Base-by-base conservation (phyloP, 23 tunicate genomes). In the Trididemnum nubilum region DNA sequence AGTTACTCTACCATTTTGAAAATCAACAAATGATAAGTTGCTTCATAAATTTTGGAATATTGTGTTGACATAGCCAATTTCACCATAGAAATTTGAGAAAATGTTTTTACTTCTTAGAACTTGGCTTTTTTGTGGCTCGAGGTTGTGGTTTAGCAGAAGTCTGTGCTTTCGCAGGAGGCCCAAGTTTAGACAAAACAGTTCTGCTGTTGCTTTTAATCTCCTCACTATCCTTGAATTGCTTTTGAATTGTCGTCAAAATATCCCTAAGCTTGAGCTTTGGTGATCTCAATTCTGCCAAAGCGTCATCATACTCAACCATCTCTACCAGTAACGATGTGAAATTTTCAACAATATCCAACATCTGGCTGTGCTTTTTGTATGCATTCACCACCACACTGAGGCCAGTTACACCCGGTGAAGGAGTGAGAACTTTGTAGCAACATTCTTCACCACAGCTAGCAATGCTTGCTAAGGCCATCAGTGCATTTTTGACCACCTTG, bases 401-500 rank as follows among this genome's bases (percentile, higher is more conserved):
- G 2, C 98, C 98, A 39, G 60, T 67, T 19, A 87, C 71, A 19
- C 78, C 88, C 18, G 34, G 24, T 37, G 69, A 44, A 19, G 93
- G 87, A 31, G 71, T 28, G 1, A 93, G 36, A 12, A 93, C 83
- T 15, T 75, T 63, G 57, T 77, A 93, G 35, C 94, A 91, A 73
- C 98, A 93, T 65, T 83, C 93, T 73, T 93, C 98, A 27, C 84
- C 98, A 64, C 90, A 87, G 3, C 92, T 88, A 12, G 86, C 86
- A 36, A 93, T 93, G 74, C 90, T 87, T 0, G 98, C 88, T 2
- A 93, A 79, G 12, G 98, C 98, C 98, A 93, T 93, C 23, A 93
- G 63, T 33, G 89, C 98, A 82, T 81, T 95, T 82, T 95, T 95
- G 2, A 89, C 89, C 34, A 93, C 97, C 84, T 87, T 96, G 35